Evolutionary conservation across 1,140 invertebrate species (phyloP).

Genomic region (Bicyclus anynana): DNA sequence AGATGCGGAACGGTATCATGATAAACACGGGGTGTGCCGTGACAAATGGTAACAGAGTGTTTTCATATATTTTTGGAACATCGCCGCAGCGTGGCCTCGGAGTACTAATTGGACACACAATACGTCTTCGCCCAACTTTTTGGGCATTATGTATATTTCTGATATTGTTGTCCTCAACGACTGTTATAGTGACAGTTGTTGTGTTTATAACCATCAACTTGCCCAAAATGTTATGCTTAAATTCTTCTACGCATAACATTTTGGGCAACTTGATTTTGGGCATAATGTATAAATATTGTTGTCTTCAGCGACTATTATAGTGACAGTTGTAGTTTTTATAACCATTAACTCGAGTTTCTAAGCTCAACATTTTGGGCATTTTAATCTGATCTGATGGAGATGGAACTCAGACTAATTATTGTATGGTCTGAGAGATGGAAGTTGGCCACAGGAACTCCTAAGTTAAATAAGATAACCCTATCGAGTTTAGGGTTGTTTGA

Average conservation of each 20-base stretch:
- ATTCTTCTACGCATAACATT: conserved; percentile 45
- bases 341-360: conserved; percentile 39
- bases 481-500: too few relatives aligned
- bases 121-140: conserved; percentile 43
- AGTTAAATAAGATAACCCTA: too few relatives aligned
- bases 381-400: too few relatives aligned
- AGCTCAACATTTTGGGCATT: conserved; percentile 25
- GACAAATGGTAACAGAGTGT: conserved; percentile 74
- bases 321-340: not conserved
- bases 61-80: conserved; percentile 73
- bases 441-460: too few relatives aligned
- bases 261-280: too few relatives aligned
- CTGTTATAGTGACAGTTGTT: conserved; percentile 3
- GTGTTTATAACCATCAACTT: not conserved
- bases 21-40: conserved; percentile 69
- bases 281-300: conserved; percentile 19
- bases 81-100: conserved; percentile 37
- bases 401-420: too few relatives aligned
- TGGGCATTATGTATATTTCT: conserved; percentile 20
- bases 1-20: conserved; percentile 56
- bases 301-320: conserved; percentile 6
- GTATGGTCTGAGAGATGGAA: too few relatives aligned
- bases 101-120: conserved; percentile 70
- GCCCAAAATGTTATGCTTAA: too few relatives aligned
- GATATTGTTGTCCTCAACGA: conserved; percentile 12